Base-by-base conservation (phyloP, 2,888 invertebrate species). In the Lasioglossum lativentre region DNA sequence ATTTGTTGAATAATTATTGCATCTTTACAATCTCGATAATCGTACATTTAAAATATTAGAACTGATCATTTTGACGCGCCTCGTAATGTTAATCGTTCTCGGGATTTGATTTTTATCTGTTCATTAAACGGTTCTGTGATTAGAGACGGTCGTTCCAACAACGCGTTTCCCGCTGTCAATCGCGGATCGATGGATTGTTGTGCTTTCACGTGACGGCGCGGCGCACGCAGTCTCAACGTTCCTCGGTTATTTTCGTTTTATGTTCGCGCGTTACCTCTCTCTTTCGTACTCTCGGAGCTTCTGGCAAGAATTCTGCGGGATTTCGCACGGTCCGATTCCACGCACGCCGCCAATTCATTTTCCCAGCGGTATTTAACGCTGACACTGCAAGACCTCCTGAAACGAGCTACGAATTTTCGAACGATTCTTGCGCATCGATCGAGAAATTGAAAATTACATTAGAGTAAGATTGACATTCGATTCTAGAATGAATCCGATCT, bases 141-240 rank as follows among this genome's bases (percentile, higher is more conserved):
- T 27, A 59, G n/a, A 59, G 10, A 16, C 6, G 66, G 10, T n/a
- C 10, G 23, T 23, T 12, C 38, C 23, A n/a, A 23, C 30, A 38
- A 19, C 4, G 19, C 8, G 10, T 19, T 38, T 38, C 10, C 38
- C 1, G 38, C 23, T 52, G 56, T 72, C 70, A 70, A 30, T 52
- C 71, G 45, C 38, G 45, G 40, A 66, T 76, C 66, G 59, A 66
- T 23, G 45, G 16, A 19, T 59, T 30, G 75, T 19, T 34, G 52
- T 14, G 83, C 30, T 59, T 73, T 76, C 78, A 75, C 71, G 80
- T 84, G 84, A 79, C 47, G 73, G 34, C 72, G 71, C 47, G 73
- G 34, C 72, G 71, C 47, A 34, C 34, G 52, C 34, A 83, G 66
- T 14, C 70, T 45, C 59, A 42, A 71, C 52, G 56, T 71, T 70